Evolutionary conservation across 1,140 invertebrate genomes (phyloP).

Genomic region (Coptotermes formosanus): DNA sequence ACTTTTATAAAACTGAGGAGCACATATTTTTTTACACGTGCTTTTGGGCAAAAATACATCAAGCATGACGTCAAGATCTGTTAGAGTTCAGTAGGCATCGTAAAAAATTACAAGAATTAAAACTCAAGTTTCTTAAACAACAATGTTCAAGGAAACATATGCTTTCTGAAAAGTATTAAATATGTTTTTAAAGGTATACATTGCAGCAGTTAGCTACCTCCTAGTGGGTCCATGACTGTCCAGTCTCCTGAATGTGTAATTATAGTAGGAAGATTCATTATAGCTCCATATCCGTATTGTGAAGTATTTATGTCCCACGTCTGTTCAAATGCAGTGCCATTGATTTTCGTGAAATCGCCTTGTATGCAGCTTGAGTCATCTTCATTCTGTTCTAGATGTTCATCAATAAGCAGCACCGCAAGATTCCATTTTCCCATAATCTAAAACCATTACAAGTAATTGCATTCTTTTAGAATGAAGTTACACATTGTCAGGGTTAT

Average conservation of each 20-base stretch:
- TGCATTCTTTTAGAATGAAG: not conserved
- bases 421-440: conserved; percentile 11
- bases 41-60: too few relatives aligned
- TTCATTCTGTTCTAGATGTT: not conserved
- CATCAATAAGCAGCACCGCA: not conserved
- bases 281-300: too few relatives aligned
- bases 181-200: too few relatives aligned
- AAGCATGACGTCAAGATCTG: too few relatives aligned
- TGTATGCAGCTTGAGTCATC: conserved; percentile 11
- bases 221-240: not conserved
- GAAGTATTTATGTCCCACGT: not conserved
- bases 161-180: too few relatives aligned
- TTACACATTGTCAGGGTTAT: not conserved
- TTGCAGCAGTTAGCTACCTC: not conserved
- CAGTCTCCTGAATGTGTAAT: not conserved
- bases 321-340: not conserved
- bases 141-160: too few relatives aligned
- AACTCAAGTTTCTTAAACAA: too few relatives aligned
- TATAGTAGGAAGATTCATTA: not conserved
- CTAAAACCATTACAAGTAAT: conserved; percentile 1
- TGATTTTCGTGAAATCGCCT: conserved; percentile 9
- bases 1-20: too few relatives aligned
- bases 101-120: too few relatives aligned
- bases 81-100: too few relatives aligned
- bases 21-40: too few relatives aligned